Base-by-base conservation (phyloP, 2,888 invertebrate genomes). In the Oxystoma pomonae region DNA sequence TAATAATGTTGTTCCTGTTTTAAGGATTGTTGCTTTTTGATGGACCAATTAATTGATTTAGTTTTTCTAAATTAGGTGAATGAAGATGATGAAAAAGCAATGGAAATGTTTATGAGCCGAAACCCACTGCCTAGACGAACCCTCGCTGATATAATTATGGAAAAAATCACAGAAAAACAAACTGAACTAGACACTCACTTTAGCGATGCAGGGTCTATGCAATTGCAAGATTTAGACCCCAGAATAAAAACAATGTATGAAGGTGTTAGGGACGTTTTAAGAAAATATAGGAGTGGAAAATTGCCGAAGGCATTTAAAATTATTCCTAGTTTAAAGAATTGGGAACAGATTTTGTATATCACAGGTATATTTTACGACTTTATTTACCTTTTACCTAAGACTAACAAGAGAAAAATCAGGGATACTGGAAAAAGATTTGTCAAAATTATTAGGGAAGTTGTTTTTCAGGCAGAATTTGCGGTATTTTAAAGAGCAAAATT, bases 241-340 rank as follows among this genome's bases (percentile, higher is more conserved):
- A 84, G 86, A 72, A 86, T 96, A 1, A 88, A 88, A 74, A 84
- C 89, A 61, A 90, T 98, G 91, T 98, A 95, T 80, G 90, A 92
- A 81, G 93, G 94, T 61, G 94, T 98, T 0, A 83, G 92, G 69
- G 90, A 93, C 78, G 92, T 98, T 1, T 83, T 99, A 72, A 83
- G 85, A 69, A 91, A 90, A 71, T 99, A 98, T 78, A 86, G 98
- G 67, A 95, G 94, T 77, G 99, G 99, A 20, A 97, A 96, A 82
- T 82, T 99, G 49, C 99, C 99, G 0, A 98, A 99, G 80, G 96
- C 98, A 1, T 98, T 99, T 78, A 99, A 99, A 85, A 90, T 97
- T 75, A 88, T 99, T 67, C 98, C 98, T 1, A 89, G 89, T 76
- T 83, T 98, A 62, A 85, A 86, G 63, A 96, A 97, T 79, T 98